A percentile compares a stretch with the other conserved stretches of the same genome.
Conservation (phyloP, 2,113 vertebrate genomes). For the Paralichthys olivaceus region DNA sequence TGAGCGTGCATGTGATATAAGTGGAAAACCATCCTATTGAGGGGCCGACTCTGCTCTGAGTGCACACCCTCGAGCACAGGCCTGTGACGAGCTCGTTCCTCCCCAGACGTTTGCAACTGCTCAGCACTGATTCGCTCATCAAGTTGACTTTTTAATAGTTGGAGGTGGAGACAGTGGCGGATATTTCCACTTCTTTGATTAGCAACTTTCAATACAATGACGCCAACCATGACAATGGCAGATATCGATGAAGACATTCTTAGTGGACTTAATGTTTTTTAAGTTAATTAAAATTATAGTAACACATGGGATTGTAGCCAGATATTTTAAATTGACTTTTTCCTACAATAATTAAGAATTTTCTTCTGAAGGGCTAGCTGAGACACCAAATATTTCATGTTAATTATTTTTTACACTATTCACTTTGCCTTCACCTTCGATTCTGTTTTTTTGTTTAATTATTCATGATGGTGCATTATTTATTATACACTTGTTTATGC, state of each 20-base stretch:
- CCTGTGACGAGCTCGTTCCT: background rate
- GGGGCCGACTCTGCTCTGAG: background rate
- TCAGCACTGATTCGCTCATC: background rate
- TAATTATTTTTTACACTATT: slow-evolving; percentile 53
- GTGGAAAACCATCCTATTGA: background rate
- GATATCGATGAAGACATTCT: background rate
- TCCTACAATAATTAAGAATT: background rate
- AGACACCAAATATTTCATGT: slow-evolving; percentile 25
- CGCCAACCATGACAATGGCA: background rate
- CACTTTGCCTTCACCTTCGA: slow-evolving; percentile 52
- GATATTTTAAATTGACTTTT: background rate
- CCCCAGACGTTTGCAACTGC: background rate
- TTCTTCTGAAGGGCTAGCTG: slow-evolving; percentile 15
- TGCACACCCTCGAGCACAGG: background rate
- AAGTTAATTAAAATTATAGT: background rate
- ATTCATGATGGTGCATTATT: slow-evolving; percentile 77
- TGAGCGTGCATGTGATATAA: background rate
- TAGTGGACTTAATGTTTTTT: background rate
- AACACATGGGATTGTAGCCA: background rate
- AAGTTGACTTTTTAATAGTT: background rate
- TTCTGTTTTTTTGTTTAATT: slow-evolving; percentile 67
- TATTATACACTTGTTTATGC: slow-evolving; percentile 73
- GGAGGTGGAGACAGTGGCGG: background rate
- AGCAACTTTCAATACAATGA: background rate
- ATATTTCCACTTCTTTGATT: background rate